Conservation (phyloP, 1,140 invertebrate genomes). For the Melipona quadrifasciata region DNA sequence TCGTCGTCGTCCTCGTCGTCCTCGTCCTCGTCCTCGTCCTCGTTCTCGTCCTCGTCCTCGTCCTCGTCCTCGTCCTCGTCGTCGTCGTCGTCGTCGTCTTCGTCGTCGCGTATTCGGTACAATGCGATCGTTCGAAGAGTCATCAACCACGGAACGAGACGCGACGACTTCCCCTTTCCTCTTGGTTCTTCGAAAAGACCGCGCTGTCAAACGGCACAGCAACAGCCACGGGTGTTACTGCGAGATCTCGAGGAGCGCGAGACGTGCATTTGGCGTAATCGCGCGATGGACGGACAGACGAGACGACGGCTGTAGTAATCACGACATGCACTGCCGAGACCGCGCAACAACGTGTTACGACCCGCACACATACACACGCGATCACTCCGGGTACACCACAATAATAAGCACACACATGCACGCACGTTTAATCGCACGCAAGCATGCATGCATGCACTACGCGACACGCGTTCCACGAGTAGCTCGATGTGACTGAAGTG, state of each 20-base stretch:
- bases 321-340: constrained; percentile 47
- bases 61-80: neutral
- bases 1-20: neutral
- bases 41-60: neutral
- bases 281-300: constrained; percentile 40
- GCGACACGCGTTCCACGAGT: constrained; percentile 56
- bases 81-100: neutral
- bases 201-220: constrained; percentile 61
- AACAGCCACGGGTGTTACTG: constrained; percentile 51
- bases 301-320: constrained; percentile 55
- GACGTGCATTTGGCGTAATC: constrained; percentile 60
- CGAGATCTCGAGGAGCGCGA: constrained; percentile 47
- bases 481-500: constrained; percentile 68
- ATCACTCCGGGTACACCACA: constrained; percentile 53
- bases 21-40: no score
- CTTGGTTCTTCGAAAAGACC: constrained; percentile 48
- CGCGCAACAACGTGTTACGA: constrained; percentile 49
- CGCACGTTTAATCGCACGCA: constrained; percentile 54
- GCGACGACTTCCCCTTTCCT: constrained; percentile 22
- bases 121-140: constrained; percentile 50
- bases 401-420: constrained; percentile 55
- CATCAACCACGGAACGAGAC: constrained; percentile 59
- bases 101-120: constrained; percentile 43
- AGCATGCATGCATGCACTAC: constrained; percentile 59
- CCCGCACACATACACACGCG: constrained; percentile 57